phyloP scores from a whole-genome alignment of 2,797 vertebrate genomes.

The Ceyx erithaca region DNA sequence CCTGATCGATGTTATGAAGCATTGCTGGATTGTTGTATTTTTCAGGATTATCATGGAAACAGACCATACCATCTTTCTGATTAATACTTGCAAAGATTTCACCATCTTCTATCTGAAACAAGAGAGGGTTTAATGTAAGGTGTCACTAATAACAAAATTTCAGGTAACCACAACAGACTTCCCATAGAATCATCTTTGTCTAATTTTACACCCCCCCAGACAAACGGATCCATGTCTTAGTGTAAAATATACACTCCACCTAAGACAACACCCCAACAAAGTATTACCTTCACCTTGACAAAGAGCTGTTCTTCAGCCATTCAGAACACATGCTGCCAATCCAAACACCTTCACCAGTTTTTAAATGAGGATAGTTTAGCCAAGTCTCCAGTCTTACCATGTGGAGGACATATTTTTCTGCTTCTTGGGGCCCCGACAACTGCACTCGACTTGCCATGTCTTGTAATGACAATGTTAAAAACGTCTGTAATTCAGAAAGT shows the following conservation, averaged over 20 bases:
- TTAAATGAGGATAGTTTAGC: neutral
- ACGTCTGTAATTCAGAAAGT: slow-evolving; percentile 86
- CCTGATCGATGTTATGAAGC: slow-evolving; percentile 99
- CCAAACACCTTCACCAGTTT: neutral
- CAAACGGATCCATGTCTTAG: rapidly evolving
- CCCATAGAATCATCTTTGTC: neutral
- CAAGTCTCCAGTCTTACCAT: slow-evolving; percentile 86
- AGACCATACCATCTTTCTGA: slow-evolving; percentile 99
- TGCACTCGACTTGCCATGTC: slow-evolving; percentile 99
- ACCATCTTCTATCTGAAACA: slow-evolving; percentile 94
- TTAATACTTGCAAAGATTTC: slow-evolving; percentile 99
- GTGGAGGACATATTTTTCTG: slow-evolving; percentile 98
- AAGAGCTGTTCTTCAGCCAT: neutral
- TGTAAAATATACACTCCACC: too few species aligned
- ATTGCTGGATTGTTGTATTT: slow-evolving; percentile 99
- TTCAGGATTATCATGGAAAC: slow-evolving; percentile 99
- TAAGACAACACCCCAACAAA: neutral
- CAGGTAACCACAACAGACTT: neutral
- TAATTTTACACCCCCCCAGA: neutral
- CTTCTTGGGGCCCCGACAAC: slow-evolving; percentile 94
- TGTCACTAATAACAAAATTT: neutral
- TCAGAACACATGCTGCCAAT: neutral
- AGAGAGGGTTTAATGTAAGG: neutral
- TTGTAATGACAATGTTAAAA: slow-evolving; percentile 97
- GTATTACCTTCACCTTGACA: neutral